phyloP scores from a whole-genome alignment of 2,888 invertebrate species.

The Suillia variegata region DNA sequence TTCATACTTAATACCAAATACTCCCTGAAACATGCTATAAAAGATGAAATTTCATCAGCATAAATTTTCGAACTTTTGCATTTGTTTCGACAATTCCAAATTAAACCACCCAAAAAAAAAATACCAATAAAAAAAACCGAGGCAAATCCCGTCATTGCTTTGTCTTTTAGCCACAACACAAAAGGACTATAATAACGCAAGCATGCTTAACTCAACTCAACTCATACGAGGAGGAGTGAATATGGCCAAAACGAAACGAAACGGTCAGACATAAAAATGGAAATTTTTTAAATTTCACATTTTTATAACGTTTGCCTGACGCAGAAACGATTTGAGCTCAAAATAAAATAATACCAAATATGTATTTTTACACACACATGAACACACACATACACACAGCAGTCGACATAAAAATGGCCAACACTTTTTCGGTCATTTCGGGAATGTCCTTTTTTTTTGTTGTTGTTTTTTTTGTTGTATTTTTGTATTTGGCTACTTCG shows the following conservation, averaged over 20 bases:
- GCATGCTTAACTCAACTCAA: too few species aligned
- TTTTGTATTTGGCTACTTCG: slow-evolving; percentile 1
- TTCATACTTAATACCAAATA: slow-evolving; percentile 26
- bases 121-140: too few species aligned
- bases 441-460: not conserved
- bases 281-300: not conserved
- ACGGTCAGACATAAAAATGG: slow-evolving; percentile 1
- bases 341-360: too few species aligned
- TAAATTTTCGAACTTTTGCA: slow-evolving; percentile 18
- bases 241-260: too few species aligned
- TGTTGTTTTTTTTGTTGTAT: not conserved
- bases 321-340: too few species aligned
- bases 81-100: not conserved
- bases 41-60: slow-evolving; percentile 29
- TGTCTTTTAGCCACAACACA: not conserved
- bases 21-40: slow-evolving; percentile 20
- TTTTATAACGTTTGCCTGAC: too few species aligned
- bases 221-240: too few species aligned
- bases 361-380: too few species aligned
- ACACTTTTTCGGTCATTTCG: not conserved
- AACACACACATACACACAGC: not conserved
- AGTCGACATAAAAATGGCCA: not conserved
- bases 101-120: too few species aligned
- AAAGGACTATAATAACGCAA: not conserved
- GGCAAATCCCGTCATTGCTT: not conserved